Evolutionary conservation across 2,113 vertebrate genomes (phyloP).

Genomic region (Phyllopteryx taeniolatus): DNA sequence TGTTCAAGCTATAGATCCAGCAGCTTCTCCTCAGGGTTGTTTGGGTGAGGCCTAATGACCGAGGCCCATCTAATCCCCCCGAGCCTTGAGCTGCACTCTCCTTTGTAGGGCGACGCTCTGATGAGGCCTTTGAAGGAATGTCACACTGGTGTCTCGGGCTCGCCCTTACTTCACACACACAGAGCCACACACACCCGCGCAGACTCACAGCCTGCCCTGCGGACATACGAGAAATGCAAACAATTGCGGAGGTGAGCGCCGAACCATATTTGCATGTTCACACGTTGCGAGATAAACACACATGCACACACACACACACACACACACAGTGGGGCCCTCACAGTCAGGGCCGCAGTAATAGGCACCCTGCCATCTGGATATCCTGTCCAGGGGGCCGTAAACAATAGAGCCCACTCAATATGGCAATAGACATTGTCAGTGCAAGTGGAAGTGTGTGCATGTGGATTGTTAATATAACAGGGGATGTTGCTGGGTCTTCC

Average conservation of each 20-base stretch:
- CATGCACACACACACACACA: neutral
- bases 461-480: conserved; percentile 32
- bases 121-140: conserved; percentile 70
- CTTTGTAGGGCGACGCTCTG: conserved; percentile 48
- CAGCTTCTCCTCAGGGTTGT: conserved; percentile 49
- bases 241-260: conserved; percentile 22
- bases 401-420: conserved; percentile 63
- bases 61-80: conserved; percentile 45
- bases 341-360: conserved; percentile 67
- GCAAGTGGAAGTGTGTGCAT: conserved; percentile 22
- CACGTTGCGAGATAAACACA: conserved; percentile 25
- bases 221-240: conserved; percentile 27
- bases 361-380: conserved; percentile 72
- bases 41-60: conserved; percentile 65
- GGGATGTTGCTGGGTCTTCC: conserved; percentile 39
- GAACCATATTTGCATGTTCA: conserved; percentile 32
- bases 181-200: conserved; percentile 11
- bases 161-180: conserved; percentile 22
- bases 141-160: conserved; percentile 56
- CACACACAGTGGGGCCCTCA: conserved; percentile 54
- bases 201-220: conserved; percentile 26
- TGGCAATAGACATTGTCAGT: conserved; percentile 45
- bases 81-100: conserved; percentile 24
- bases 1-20: conserved; percentile 57
- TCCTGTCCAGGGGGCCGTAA: conserved; percentile 64